These are phyloP conservation scores for Orthonyx spaldingii DNA, from an alignment of 2,113 vertebrate species.

Conservation along the genomic window DNA sequence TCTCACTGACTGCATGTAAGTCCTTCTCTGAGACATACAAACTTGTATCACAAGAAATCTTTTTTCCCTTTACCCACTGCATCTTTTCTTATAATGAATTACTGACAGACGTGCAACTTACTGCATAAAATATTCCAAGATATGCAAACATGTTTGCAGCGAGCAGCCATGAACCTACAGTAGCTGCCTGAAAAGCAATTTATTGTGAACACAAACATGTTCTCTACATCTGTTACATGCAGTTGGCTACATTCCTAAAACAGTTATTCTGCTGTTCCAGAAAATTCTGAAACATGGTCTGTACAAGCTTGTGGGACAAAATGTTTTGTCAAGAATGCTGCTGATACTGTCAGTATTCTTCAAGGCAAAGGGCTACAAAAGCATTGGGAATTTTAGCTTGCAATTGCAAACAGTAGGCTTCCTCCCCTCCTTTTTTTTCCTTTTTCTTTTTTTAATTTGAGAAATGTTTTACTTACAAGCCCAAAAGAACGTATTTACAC, in stretches of 20 bases:
- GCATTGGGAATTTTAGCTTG: neutral
- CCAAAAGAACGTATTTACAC: neutral
- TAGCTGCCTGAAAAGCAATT: neutral
- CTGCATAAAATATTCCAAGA: neutral
- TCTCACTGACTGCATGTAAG: neutral
- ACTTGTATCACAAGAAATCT: neutral
- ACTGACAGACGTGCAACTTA: neutral
- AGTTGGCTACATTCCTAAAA: neutral
- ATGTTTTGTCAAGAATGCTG: neutral
- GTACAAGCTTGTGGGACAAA: neutral
- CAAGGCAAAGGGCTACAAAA: neutral
- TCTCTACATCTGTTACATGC: neutral
- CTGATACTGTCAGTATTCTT: neutral
- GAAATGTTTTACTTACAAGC: neutral
- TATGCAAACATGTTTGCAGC: neutral
- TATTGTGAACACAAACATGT: neutral
- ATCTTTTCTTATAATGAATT: neutral
- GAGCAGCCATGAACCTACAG: neutral
- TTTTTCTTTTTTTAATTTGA: neutral
- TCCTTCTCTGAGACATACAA: neutral
- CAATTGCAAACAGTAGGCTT: neutral
- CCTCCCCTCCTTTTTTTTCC: fast-evolving
- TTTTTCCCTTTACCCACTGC: neutral
- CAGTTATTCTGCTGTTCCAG: neutral
- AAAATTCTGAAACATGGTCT: neutral